phyloP scores from a whole-genome alignment of 2,113 vertebrate species.

The Nannospalax galili region DNA sequence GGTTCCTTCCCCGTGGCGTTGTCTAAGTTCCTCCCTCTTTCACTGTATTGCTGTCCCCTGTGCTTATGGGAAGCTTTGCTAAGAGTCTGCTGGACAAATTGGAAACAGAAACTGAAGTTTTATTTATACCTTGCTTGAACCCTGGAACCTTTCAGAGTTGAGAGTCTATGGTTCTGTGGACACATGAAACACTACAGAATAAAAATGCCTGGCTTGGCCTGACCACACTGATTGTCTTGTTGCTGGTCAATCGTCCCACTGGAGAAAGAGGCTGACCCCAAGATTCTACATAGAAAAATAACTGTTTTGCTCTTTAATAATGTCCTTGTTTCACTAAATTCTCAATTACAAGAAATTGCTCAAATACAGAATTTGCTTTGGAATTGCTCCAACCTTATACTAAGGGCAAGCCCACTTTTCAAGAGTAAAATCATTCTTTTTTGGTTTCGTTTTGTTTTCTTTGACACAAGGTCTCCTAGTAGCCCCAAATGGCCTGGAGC shows the following conservation, averaged over 20 bases:
- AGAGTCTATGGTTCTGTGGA: background rate
- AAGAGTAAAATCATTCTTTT: background rate
- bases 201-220: background rate
- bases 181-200: background rate
- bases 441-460: too few species aligned
- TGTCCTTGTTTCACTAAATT: conserved; percentile 27
- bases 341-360: background rate
- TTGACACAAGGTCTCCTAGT: too few species aligned
- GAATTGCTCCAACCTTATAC: background rate
- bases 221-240: background rate
- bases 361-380: conserved; percentile 6
- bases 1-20: background rate
- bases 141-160: background rate
- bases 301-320: background rate
- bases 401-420: background rate
- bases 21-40: background rate
- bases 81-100: background rate
- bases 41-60: background rate
- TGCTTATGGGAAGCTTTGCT: background rate
- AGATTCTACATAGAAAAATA: background rate
- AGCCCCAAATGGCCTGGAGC: too few species aligned
- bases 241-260: background rate
- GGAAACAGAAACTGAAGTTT: background rate
- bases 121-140: background rate
- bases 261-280: background rate